Conservation (phyloP, 2,113 vertebrate species). For the Puffinus mauretanicus region DNA sequence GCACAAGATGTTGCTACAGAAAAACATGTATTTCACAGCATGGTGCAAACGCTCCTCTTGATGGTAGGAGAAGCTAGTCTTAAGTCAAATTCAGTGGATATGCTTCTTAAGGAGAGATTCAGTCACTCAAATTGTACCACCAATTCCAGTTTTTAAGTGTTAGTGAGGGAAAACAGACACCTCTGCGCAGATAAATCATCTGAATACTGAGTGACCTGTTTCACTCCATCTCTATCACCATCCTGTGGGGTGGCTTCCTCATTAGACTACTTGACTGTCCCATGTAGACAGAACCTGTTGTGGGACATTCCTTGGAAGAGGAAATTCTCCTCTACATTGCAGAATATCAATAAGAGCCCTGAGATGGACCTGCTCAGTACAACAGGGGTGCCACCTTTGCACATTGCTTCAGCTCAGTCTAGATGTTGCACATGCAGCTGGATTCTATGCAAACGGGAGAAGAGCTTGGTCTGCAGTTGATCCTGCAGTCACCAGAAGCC, state of each 20-base stretch:
- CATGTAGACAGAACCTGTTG: background rate
- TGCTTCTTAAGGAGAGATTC: background rate
- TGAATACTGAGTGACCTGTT: background rate
- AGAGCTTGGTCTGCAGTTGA: background rate
- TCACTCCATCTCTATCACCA: background rate
- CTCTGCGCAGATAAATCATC: background rate
- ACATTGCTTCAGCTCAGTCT: background rate
- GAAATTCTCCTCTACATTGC: background rate
- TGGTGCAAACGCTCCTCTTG: background rate
- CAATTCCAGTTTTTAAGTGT: background rate
- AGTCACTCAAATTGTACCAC: background rate
- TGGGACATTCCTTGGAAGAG: background rate
- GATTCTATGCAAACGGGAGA: background rate
- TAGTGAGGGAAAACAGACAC: background rate
- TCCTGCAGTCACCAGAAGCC: background rate
- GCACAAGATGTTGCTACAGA: background rate
- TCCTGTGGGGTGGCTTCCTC: background rate
- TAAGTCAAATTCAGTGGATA: background rate
- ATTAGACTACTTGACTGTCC: background rate
- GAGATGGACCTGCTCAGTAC: background rate
- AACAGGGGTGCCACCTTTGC: background rate
- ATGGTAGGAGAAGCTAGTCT: background rate
- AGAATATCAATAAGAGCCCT: background rate
- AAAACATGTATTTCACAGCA: background rate
- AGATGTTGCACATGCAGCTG: background rate